Evolutionary conservation across 2,888 invertebrate species (phyloP).

Genomic region (Leucoma salicis): DNA sequence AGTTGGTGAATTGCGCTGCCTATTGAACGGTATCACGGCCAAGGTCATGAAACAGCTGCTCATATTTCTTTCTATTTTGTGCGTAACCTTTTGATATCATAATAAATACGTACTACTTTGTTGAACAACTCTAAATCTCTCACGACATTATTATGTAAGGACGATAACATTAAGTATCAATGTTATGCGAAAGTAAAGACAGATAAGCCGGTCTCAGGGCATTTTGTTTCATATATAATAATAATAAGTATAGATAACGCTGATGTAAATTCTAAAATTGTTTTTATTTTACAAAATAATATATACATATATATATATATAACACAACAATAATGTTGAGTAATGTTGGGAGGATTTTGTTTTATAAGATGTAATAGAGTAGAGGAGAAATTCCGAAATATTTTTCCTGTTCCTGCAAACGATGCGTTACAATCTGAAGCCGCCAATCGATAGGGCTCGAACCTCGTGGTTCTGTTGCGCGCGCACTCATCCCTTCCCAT

Average conservation of each 20-base stretch:
- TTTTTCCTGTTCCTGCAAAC: conserved; percentile 28
- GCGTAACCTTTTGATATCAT: conserved; percentile 18
- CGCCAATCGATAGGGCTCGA: conserved; percentile 65
- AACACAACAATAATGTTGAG: too few species aligned
- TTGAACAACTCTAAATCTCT: neutral
- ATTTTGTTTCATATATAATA: too few species aligned
- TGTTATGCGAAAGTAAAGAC: neutral
- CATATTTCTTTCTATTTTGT: conserved; percentile 39
- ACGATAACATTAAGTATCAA: neutral
- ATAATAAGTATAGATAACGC: too few species aligned
- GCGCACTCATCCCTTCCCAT: conserved; percentile 61
- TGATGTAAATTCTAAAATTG: too few species aligned
- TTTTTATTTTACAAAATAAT: too few species aligned
- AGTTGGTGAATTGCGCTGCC: conserved; percentile 70
- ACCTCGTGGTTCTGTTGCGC: conserved; percentile 63
- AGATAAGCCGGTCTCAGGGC: neutral
- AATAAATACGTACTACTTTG: neutral
- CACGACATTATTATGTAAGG: conserved; percentile 1
- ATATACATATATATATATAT: too few species aligned
- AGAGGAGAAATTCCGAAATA: conserved; percentile 6
- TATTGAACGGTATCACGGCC: conserved; percentile 69
- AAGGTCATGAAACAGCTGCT: conserved; percentile 67
- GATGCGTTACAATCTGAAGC: conserved; percentile 48
- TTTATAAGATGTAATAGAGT: conserved; percentile 6
- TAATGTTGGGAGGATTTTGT: too few species aligned